Conservation (phyloP, 2,888 invertebrate genomes). For the Brenthis hecate region DNA sequence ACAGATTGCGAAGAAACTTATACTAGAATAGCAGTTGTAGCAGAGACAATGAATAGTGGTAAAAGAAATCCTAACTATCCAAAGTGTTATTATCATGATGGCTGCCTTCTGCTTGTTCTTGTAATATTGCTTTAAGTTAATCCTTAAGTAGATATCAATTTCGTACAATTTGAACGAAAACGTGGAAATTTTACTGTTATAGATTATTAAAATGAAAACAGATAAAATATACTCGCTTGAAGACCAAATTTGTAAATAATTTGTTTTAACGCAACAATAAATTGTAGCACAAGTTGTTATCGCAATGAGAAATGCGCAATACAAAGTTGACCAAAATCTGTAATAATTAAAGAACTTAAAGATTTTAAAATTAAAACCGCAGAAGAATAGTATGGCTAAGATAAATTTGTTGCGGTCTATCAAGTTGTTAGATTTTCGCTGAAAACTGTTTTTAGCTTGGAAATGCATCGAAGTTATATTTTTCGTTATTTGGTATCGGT, state of each 20-base stretch:
- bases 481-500: slow-evolving; percentile 38
- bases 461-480: slow-evolving; percentile 29
- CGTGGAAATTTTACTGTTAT: slow-evolving; percentile 49
- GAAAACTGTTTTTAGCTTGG: slow-evolving; percentile 23
- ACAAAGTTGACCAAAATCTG: slow-evolving; percentile 47
- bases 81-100: slow-evolving; percentile 48
- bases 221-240: slow-evolving; percentile 58
- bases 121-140: slow-evolving; percentile 51
- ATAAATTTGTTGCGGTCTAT: slow-evolving; percentile 50
- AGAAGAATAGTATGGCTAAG: slow-evolving; percentile 54
- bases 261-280: slow-evolving; percentile 49
- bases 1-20: slow-evolving; percentile 51
- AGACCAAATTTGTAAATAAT: slow-evolving; percentile 58
- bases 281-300: slow-evolving; percentile 49
- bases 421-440: slow-evolving; percentile 20
- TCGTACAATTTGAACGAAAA: slow-evolving; percentile 52
- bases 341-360: slow-evolving; percentile 47
- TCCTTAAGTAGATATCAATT: slow-evolving; percentile 58
- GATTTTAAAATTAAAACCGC: slow-evolving; percentile 63
- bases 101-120: slow-evolving; percentile 47
- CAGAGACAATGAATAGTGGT: slow-evolving; percentile 52
- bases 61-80: slow-evolving; percentile 54
- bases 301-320: slow-evolving; percentile 51
- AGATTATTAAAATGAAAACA: slow-evolving; percentile 51
- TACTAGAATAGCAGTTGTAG: slow-evolving; percentile 48